These are phyloP conservation scores for Drosophila mayaguana DNA, from an alignment of 2,888 invertebrate genomes.

Conservation along the genomic window DNA sequence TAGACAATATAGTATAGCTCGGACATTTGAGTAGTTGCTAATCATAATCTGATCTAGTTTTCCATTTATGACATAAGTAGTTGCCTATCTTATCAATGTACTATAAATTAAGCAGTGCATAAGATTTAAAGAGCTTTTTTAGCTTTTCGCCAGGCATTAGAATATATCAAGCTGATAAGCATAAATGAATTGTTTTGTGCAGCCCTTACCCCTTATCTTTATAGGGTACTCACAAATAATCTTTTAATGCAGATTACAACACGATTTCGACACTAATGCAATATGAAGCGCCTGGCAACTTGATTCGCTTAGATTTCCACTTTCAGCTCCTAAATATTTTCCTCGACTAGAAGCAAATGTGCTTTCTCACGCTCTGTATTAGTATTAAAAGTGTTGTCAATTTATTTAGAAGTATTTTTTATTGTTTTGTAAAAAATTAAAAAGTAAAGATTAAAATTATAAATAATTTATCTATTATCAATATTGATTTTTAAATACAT, in stretches of 20 bases:
- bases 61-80: no score
- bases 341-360: no score
- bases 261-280: neutral
- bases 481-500: no score
- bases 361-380: neutral
- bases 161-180: neutral
- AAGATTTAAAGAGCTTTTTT: neutral
- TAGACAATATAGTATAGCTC: neutral
- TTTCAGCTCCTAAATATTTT: no score
- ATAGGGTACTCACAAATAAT: neutral
- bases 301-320: neutral
- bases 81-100: neutral
- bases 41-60: neutral
- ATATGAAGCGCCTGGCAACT: constrained; percentile 7
- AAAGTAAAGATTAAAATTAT: no score
- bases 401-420: no score
- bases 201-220: neutral
- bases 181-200: no score
- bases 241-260: constrained; percentile 5
- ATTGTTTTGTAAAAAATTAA: no score
- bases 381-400: neutral
- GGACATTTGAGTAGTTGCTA: neutral
- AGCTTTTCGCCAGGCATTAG: neutral
- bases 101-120: neutral
- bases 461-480: no score